Conservation (phyloP, 2,888 invertebrate species). For the Cataglyphis cursor region DNA sequence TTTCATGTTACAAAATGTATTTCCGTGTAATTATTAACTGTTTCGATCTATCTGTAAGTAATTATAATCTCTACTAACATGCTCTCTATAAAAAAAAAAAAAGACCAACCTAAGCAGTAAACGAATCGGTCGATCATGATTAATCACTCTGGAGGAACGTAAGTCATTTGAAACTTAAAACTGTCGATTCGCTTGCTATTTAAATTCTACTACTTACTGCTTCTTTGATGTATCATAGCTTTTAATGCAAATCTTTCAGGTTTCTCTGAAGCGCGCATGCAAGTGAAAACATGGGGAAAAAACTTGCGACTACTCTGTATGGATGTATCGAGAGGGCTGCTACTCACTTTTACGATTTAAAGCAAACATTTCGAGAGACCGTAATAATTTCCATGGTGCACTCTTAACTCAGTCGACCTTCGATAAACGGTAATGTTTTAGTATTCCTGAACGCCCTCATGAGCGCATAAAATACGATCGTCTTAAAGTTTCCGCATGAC, state of each 20-base stretch:
- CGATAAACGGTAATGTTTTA: conserved; percentile 59
- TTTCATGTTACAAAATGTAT: not conserved
- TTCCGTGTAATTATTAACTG: not conserved
- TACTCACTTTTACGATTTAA: conserved; percentile 9
- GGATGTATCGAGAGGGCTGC: not conserved
- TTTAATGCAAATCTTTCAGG: conserved; percentile 2
- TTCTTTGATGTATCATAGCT: not conserved
- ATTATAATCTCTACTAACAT: not conserved
- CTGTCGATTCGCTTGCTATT: not conserved
- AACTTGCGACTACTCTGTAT: not conserved
- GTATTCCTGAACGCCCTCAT: conserved; percentile 27
- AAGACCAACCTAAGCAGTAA: not conserved
- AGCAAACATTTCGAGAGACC: not conserved
- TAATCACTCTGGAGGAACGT: not conserved
- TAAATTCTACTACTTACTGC: not conserved
- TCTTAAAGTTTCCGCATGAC: conserved; percentile 39
- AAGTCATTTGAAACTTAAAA: not conserved
- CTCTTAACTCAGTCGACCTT: conserved; percentile 52
- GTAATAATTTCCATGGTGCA: conserved; percentile 47
- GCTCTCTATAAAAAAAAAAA: not conserved
- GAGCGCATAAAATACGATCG: conserved; percentile 46
- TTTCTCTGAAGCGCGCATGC: not conserved
- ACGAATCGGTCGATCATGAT: not conserved
- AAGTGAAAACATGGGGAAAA: not conserved
- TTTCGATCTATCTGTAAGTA: conserved; percentile 6